phyloP scores from a whole-genome alignment of 1,140 invertebrate species.

The Paraescarpia echinospica region DNA sequence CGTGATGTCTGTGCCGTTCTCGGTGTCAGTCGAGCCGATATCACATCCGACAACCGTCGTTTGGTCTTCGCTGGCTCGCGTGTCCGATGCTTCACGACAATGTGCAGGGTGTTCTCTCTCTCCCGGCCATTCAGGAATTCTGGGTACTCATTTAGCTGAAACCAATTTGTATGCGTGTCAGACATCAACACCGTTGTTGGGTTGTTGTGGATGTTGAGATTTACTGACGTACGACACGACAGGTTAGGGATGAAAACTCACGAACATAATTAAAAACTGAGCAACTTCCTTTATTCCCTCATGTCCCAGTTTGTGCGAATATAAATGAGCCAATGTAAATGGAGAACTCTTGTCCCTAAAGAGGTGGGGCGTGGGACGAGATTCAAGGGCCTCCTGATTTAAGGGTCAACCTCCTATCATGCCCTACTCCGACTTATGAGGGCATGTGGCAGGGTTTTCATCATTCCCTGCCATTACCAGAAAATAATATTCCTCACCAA shows the following conservation, averaged over 20 bases:
- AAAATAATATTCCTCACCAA: too few species aligned
- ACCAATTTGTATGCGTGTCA: constrained; percentile 11
- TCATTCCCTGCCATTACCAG: too few species aligned
- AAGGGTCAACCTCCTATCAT: too few species aligned
- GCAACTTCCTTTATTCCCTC: not conserved
- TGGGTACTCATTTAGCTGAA: constrained; percentile 53
- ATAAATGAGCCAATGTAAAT: not conserved
- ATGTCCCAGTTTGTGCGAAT: not conserved
- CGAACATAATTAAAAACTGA: not conserved
- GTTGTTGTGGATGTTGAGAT: not conserved
- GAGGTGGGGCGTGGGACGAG: too few species aligned
- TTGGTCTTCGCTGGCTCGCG: not conserved
- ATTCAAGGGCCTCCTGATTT: too few species aligned
- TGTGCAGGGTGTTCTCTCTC: constrained; percentile 51
- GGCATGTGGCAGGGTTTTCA: too few species aligned
- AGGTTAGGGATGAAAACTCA: not conserved
- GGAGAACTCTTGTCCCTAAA: too few species aligned
- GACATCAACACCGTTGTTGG: not conserved
- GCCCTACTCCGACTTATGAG: too few species aligned
- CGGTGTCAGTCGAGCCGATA: not conserved
- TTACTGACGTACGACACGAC: not conserved
- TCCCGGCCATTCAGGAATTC: constrained; percentile 52
- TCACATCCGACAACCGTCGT: not conserved
- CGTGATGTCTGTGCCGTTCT: not conserved
- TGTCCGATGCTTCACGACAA: constrained; percentile 43